Percentiles rank a stretch among this genome's conserved stretches.
These are phyloP conservation scores for Pluvianellus socialis DNA, from an alignment of 2,113 vertebrate genomes.

Conservation along the genomic window DNA sequence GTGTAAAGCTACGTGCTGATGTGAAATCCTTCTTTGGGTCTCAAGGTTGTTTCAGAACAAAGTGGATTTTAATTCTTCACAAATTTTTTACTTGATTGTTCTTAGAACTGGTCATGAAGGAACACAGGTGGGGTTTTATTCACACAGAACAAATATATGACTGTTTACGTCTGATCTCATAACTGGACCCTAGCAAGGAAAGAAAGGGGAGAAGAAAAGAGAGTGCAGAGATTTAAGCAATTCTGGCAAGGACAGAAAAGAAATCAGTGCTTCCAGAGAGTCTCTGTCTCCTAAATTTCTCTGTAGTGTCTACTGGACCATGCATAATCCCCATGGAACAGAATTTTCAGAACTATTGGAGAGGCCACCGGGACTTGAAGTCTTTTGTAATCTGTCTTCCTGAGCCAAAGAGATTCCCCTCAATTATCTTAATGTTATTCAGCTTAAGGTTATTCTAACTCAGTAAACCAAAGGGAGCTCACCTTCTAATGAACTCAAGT, in stretches of 20 bases:
- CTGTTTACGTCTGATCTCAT: conserved; percentile 32
- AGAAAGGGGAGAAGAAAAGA: neutral
- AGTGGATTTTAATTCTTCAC: conserved; percentile 31
- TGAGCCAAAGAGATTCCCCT: neutral
- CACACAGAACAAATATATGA: neutral
- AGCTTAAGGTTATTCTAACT: neutral
- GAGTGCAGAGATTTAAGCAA: conserved; percentile 18
- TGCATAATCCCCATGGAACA: neutral
- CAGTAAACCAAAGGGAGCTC: neutral
- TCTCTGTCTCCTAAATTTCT: conserved; percentile 43
- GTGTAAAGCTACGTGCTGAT: conserved; percentile 48
- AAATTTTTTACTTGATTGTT: conserved; percentile 38
- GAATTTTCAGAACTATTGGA: conserved; percentile 11
- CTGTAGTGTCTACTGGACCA: neutral
- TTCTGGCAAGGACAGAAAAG: conserved; percentile 17
- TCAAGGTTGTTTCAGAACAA: conserved; percentile 51
- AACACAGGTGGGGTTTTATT: conserved; percentile 13
- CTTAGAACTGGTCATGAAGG: neutral
- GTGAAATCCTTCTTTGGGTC: conserved; percentile 47
- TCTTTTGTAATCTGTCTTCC: neutral
- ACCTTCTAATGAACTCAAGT: neutral
- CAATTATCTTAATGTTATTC: neutral
- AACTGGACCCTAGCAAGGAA: neutral
- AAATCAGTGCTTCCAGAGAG: neutral
- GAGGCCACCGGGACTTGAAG: neutral